Conservation (phyloP, 2,113 vertebrate genomes). For the Triplophysa rosa region DNA sequence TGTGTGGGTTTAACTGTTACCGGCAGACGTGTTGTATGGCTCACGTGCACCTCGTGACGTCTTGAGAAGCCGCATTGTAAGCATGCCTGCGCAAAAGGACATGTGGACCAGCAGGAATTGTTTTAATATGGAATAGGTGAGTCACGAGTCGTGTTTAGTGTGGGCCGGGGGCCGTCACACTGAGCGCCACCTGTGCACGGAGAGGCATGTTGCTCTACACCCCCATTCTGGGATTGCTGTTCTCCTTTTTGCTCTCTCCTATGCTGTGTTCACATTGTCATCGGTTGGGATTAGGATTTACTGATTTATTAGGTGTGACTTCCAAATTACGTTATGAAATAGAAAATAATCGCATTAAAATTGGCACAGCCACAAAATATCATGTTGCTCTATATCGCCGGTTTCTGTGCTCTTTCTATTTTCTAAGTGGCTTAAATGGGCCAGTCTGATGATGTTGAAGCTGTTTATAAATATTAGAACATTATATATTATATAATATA, state of each 20-base stretch:
- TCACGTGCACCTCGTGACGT: not conserved
- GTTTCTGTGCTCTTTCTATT: too few relatives aligned
- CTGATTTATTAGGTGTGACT: too few relatives aligned
- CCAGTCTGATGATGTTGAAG: too few relatives aligned
- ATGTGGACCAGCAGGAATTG: not conserved
- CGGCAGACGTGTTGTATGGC: not conserved
- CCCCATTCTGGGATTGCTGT: slow-evolving; percentile 1
- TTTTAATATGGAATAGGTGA: slow-evolving; percentile 44
- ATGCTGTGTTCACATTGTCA: not conserved
- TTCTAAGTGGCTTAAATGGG: too few relatives aligned
- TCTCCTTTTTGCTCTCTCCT: not conserved
- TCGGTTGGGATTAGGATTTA: too few relatives aligned
- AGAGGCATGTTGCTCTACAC: slow-evolving; percentile 29
- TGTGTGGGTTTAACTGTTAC: slow-evolving; percentile 16
- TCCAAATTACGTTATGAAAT: too few relatives aligned
- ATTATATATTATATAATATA: too few relatives aligned
- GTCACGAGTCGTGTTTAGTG: slow-evolving; percentile 40
- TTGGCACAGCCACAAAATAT: too few relatives aligned
- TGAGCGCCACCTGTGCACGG: slow-evolving; percentile 50
- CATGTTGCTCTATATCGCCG: too few relatives aligned
- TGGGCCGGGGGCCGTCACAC: slow-evolving; percentile 40
- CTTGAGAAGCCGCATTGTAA: not conserved
- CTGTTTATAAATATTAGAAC: too few relatives aligned
- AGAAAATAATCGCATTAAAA: too few relatives aligned
- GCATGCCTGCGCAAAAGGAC: not conserved